These are phyloP conservation scores for Bothrops jararaca DNA, from an alignment of 2,113 vertebrate genomes.

Conservation along the genomic window DNA sequence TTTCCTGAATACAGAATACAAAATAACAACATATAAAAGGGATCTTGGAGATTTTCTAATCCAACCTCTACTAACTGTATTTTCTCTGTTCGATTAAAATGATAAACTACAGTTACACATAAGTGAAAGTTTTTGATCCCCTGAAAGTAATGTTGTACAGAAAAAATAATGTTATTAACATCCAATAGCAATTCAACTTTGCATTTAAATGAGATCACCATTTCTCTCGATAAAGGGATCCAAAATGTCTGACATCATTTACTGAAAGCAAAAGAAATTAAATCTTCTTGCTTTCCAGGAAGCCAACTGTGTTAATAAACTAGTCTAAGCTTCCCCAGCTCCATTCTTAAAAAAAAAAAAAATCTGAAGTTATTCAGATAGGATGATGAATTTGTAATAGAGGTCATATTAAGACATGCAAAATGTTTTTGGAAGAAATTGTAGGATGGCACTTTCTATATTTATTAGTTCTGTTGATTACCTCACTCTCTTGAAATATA, in stretches of 20 bases:
- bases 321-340: fast-evolving
- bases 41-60: neutral
- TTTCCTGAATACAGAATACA: neutral
- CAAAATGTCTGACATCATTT: neutral
- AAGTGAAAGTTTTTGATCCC: neutral
- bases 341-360: neutral
- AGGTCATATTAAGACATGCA: neutral
- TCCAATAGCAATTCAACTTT: neutral
- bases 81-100: neutral
- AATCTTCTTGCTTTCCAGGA: neutral
- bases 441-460: neutral
- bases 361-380: neutral
- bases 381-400: neutral
- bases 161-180: neutral
- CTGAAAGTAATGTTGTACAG: neutral
- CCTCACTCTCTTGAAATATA: constrained; percentile 16
- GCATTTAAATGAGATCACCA: neutral
- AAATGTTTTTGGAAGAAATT: neutral
- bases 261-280: neutral
- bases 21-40: neutral
- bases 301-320: neutral
- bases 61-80: neutral
- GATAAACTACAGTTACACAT: too few species aligned
- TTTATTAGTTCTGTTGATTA: neutral
- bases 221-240: neutral